A percentile compares a stretch with the other conserved stretches of the same genome.
Conservation (phyloP, 2,113 vertebrate species). For the Cyanocitta stelleri region DNA sequence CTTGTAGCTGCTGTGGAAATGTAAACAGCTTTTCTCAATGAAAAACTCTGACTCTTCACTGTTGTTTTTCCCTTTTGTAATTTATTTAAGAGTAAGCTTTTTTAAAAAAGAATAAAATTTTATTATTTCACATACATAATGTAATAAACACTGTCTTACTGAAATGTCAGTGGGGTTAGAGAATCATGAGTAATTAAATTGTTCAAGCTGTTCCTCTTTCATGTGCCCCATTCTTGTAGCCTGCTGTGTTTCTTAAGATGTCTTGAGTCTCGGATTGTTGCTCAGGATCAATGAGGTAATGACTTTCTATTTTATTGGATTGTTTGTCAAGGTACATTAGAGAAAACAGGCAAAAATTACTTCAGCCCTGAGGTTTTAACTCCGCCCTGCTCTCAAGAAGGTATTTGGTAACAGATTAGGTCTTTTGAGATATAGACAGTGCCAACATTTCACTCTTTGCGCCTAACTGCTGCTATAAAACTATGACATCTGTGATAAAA, state of each 20-base stretch:
- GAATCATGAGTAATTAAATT: neutral
- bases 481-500: neutral
- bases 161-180: neutral
- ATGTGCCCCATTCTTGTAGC: neutral
- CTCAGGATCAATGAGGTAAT: neutral
- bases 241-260: neutral
- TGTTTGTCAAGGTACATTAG: neutral
- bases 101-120: fast-evolving
- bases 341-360: neutral
- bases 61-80: neutral
- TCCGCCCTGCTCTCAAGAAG: neutral
- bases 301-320: neutral
- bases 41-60: neutral
- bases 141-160: neutral
- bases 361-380: neutral
- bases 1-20: neutral
- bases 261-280: neutral
- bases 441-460: neutral
- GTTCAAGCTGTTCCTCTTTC: neutral
- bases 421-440: neutral
- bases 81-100: neutral
- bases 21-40: neutral
- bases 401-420: neutral
- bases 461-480: neutral
- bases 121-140: neutral